Conservation (phyloP, 2,113 vertebrate species). For the Oreotrochilus melanogaster region DNA sequence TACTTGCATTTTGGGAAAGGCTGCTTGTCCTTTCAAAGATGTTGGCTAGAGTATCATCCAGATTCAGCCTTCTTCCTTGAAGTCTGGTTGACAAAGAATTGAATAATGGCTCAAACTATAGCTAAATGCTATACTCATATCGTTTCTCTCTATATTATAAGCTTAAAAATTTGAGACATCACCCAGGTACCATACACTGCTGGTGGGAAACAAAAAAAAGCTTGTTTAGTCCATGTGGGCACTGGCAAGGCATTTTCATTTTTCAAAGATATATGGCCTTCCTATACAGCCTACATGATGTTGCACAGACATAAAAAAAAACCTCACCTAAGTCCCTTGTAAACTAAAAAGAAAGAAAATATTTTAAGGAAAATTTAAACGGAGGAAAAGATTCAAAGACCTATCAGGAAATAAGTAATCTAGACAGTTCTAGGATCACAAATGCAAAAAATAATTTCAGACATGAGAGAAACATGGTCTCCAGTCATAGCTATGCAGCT, state of each 20-base stretch:
- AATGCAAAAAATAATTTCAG: background rate
- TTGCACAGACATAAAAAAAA: background rate
- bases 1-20: background rate
- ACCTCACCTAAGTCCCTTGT: background rate
- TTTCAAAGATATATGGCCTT: background rate
- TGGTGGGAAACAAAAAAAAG: background rate
- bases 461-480: background rate
- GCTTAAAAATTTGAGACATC: background rate
- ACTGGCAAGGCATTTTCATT: background rate
- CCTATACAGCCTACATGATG: background rate
- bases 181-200: background rate
- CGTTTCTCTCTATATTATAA: background rate
- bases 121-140: background rate
- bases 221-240: background rate
- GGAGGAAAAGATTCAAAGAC: background rate
- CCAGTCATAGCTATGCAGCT: background rate
- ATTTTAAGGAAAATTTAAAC: background rate
- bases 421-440: background rate
- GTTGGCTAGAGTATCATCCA: background rate
- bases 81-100: background rate
- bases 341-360: background rate
- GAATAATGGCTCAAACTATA: background rate
- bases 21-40: background rate
- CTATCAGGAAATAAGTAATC: background rate
- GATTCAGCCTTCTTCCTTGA: background rate